Evolutionary conservation across 2,797 vertebrate genomes (phyloP).

Genomic region (Pangasius macronema): DNA sequence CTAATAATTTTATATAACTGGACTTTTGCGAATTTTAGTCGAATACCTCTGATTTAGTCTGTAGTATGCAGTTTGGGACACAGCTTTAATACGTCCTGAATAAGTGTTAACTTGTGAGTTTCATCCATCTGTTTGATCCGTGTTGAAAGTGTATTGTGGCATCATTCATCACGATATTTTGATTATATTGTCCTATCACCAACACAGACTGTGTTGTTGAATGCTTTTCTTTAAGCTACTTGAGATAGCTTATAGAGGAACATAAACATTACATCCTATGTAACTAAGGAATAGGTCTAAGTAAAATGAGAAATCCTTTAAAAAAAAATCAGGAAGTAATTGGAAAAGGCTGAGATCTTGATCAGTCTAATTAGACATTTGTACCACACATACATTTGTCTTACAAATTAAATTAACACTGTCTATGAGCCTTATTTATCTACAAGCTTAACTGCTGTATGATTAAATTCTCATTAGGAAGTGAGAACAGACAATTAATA

Average conservation of each 20-base stretch:
- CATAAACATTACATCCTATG: not conserved
- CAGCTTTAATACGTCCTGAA: too few species aligned
- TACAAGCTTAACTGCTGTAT: not conserved
- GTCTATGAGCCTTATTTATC: not conserved
- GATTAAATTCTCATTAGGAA: constrained; percentile 4
- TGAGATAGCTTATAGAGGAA: not conserved
- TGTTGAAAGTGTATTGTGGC: not conserved
- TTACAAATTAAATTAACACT: not conserved
- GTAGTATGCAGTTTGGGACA: too few species aligned
- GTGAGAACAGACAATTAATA: not conserved
- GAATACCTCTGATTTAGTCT: too few species aligned
- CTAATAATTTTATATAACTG: not conserved
- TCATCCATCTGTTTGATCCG: not conserved
- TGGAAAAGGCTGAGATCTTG: not conserved
- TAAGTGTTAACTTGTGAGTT: too few species aligned
- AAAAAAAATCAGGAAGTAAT: not conserved
- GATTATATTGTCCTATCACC: not conserved
- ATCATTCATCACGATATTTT: not conserved
- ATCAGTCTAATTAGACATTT: not conserved
- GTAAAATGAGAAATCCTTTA: not conserved
- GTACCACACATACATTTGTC: not conserved
- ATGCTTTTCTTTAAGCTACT: not conserved
- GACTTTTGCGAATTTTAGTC: not conserved
- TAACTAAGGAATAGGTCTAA: not conserved
- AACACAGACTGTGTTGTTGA: not conserved